Base-by-base conservation (phyloP, 2,113 vertebrate species). In the Zosterops japonicus region DNA sequence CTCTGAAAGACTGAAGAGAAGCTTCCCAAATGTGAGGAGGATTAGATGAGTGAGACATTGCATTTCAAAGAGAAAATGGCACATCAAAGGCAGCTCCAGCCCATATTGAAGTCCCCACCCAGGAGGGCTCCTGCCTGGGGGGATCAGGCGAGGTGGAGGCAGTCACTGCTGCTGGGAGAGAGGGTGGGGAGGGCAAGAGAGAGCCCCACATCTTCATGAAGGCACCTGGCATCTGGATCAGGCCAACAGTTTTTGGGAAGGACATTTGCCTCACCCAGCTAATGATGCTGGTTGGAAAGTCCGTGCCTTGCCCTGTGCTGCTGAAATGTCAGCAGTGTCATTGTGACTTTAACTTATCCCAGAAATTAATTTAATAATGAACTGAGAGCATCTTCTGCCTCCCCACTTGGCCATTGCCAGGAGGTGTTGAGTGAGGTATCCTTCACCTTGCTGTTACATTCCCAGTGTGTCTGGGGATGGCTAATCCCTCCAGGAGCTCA, bases 21-120 rank as follows among this genome's bases (percentile, higher is more conserved):
- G 85, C 83, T 80, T 95, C 94, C 94, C 94, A 91, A 96, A 91
- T 77, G 87, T 35, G 89, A 86, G 49, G 90, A 71, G 87, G 95
- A 80, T 89, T 90, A 76, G 93, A 89, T 9, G 76, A 95, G 83
- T 9, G 95, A 94, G 70, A 49, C 50, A 91, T 86, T 96, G 91
- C 94, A 96, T 95, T 96, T 96, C 95, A 97, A 97, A 97, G 94
- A 36, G 77, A 70, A 92, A 87, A 41, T 46, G 74, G 74, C 61
- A 96, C 90, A 92, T 97, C 91, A 96, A 94, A 96, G 55, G 70
- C 7, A 1, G 35, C 80, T 84, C 59, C 67, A 87, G 85, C 41
- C 65, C 4, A 89, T 47, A 84, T 22, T 93, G 95, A 97, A 93
- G 87, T 72, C 44, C 75, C 84, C 67, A 84, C 89, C 82, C 89